Percentiles rank a stretch among this genome's conserved stretches.
phyloP scores from a whole-genome alignment of 2,113 vertebrate genomes.

The Cavia aperea region DNA sequence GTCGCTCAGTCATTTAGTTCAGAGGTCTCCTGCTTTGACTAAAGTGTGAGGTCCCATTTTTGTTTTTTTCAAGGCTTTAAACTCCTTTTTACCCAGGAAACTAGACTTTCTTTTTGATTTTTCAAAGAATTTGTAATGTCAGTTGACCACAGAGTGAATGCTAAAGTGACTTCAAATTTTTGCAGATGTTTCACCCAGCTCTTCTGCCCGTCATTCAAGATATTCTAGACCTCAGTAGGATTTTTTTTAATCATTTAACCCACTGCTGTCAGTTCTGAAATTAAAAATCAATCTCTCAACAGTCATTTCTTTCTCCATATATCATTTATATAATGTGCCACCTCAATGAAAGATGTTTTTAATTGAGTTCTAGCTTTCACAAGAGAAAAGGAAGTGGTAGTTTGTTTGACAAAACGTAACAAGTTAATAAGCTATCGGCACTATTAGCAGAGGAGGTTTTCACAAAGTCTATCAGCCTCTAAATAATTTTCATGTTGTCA shows the following conservation, averaged over 20 bases:
- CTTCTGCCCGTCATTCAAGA: neutral
- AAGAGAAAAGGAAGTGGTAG: neutral
- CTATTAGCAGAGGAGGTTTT: neutral
- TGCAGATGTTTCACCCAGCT: neutral
- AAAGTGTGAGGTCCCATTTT: constrained; percentile 12
- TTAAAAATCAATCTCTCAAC: neutral
- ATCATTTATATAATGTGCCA: neutral
- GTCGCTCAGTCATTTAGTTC: neutral
- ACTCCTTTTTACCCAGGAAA: neutral
- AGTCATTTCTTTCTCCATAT: neutral
- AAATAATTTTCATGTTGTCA: neutral
- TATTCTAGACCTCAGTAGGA: neutral
- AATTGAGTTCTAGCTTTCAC: neutral
- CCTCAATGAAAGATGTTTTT: neutral
- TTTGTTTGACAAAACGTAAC: neutral
- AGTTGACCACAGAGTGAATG: constrained; percentile 17
- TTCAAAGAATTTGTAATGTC: constrained; percentile 3
- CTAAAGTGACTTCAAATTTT: constrained; percentile 9
- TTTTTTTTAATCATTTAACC: neutral
- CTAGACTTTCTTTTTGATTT: constrained; percentile 26
- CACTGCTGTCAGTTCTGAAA: neutral
- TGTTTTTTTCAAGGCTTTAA: constrained; percentile 37
- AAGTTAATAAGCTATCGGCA: neutral
- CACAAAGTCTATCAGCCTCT: neutral
- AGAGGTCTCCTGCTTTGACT: neutral